Evolutionary conservation across 64 coral and sea anemone genomes (phyloP).

Genomic region (Stylophora pistillata): DNA sequence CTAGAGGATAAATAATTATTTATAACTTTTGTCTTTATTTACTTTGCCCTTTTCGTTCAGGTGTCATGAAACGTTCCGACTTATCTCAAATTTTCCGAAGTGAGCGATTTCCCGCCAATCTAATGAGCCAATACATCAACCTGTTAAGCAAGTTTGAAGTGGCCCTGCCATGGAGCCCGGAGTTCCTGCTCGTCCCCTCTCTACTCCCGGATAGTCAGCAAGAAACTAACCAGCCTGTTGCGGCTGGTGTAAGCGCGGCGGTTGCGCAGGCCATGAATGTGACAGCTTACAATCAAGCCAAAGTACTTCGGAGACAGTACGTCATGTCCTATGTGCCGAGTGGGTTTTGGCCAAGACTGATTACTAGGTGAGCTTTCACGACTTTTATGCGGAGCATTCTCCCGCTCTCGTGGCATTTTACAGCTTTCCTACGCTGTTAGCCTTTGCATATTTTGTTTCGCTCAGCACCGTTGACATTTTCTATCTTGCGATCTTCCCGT

Average conservation of each 20-base stretch:
- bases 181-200: slow-evolving; percentile 92
- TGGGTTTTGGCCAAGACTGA: slow-evolving; percentile 95
- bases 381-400: background rate
- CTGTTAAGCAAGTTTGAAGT: slow-evolving; percentile 98
- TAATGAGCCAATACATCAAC: slow-evolving; percentile 92
- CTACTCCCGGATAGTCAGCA: slow-evolving; percentile 90
- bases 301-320: slow-evolving; percentile 85
- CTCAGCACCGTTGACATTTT: too few species aligned
- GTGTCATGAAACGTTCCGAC: slow-evolving; percentile 94
- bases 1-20: too few species aligned
- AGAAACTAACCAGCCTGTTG: slow-evolving; percentile 68
- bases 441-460: too few species aligned
- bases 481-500: too few species aligned
- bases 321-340: slow-evolving; percentile 99
- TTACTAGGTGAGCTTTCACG: slow-evolving; percentile 74
- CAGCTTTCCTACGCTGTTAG: background rate
- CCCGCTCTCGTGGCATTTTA: background rate
- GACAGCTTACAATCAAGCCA: slow-evolving; percentile 74
- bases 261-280: slow-evolving; percentile 90
- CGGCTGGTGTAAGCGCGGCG: slow-evolving; percentile 59
- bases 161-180: slow-evolving; percentile 84
- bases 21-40: too few species aligned
- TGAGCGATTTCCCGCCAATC: slow-evolving; percentile 88
- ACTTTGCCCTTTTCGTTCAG: background rate
- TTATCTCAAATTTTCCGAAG: slow-evolving; percentile 97